phyloP scores from a whole-genome alignment of 2,113 vertebrate species.

The Scomber scombrus region DNA sequence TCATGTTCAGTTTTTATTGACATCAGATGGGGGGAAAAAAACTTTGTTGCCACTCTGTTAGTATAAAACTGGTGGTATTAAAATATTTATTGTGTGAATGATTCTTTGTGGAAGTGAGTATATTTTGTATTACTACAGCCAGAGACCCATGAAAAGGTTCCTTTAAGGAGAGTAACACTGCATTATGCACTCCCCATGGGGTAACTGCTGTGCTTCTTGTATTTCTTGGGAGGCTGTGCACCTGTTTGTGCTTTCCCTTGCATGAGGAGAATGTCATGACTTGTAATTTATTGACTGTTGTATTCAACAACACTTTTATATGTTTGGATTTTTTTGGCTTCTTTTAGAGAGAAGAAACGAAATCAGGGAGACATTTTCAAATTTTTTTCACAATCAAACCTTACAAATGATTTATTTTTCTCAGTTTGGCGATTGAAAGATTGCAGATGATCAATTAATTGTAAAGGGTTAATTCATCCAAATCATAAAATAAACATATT shows the following conservation, averaged over 20 bases:
- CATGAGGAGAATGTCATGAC: slow-evolving; percentile 51
- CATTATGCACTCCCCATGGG: slow-evolving; percentile 72
- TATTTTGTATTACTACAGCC: slow-evolving; percentile 54
- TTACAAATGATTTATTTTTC: not conserved
- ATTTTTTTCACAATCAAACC: not conserved
- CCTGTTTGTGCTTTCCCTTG: slow-evolving; percentile 69
- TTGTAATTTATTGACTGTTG: slow-evolving; percentile 52
- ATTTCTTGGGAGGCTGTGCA: slow-evolving; percentile 76
- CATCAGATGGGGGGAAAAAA: not conserved
- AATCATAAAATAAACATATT: too few relatives aligned
- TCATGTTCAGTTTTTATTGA: slow-evolving; percentile 39
- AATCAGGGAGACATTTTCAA: not conserved
- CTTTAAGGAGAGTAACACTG: slow-evolving; percentile 64
- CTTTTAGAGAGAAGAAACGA: not conserved
- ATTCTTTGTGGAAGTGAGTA: slow-evolving; percentile 35
- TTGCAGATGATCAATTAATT: not conserved
- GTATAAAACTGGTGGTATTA: slow-evolving; percentile 39
- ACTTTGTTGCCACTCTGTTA: slow-evolving; percentile 11
- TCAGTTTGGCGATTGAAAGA: not conserved
- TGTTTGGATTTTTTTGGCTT: slow-evolving; percentile 26
- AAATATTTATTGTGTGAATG: slow-evolving; percentile 53
- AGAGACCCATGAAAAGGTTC: slow-evolving; percentile 72
- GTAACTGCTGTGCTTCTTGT: slow-evolving; percentile 68
- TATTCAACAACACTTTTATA: slow-evolving; percentile 33
- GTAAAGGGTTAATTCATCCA: slow-evolving; percentile 21